Evolutionary conservation across 2,113 vertebrate species (phyloP).

Genomic region (Lepus americanus): DNA sequence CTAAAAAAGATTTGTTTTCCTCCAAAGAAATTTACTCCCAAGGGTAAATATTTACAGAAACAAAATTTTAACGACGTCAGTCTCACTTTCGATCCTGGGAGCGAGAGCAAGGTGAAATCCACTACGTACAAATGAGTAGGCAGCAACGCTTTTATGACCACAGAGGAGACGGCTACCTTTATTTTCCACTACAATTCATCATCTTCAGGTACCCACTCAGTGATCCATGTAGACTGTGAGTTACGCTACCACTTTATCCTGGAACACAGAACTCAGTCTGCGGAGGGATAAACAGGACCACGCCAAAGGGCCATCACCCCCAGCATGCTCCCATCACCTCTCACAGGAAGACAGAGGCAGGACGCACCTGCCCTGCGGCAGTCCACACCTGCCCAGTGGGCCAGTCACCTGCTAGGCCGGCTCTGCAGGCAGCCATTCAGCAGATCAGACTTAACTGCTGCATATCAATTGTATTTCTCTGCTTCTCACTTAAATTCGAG

Average conservation of each 20-base stretch:
- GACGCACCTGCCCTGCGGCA: no score
- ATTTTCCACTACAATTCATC: not conserved
- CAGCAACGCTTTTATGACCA: not conserved
- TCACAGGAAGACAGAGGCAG: no score
- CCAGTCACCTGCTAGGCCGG: not conserved
- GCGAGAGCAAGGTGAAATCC: not conserved
- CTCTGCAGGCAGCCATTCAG: not conserved
- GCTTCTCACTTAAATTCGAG: conserved; percentile 54
- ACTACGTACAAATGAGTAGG: not conserved
- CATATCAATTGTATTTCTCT: not conserved
- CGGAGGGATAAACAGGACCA: not conserved
- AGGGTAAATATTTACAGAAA: not conserved
- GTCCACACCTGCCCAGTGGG: no score
- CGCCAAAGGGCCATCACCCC: not conserved
- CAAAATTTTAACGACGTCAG: not conserved
- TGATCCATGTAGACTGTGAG: not conserved
- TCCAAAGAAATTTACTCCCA: not conserved
- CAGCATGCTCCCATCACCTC: no score
- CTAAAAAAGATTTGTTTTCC: not conserved
- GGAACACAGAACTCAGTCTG: not conserved
- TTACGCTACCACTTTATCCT: not conserved
- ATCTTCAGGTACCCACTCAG: not conserved
- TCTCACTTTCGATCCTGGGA: not conserved
- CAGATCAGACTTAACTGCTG: conserved; percentile 46
- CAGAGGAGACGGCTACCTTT: not conserved